Base-by-base conservation (phyloP, 2,797 vertebrate species). In the Zenarchopterus dispar region DNA sequence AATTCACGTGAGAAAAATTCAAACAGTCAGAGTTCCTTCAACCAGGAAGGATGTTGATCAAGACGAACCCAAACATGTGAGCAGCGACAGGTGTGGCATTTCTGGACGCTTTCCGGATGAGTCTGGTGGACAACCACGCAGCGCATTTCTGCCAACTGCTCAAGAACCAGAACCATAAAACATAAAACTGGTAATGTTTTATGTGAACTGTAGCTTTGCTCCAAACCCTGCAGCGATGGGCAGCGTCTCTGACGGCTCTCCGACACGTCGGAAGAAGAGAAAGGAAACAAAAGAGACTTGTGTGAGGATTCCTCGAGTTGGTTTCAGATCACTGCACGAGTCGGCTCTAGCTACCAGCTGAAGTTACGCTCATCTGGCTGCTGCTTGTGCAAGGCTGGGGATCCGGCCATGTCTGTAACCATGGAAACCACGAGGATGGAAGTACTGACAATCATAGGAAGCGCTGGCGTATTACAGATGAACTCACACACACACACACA, bases 391-490 rank as follows among this genome's bases (percentile, higher is more conserved):
- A 3, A 54, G 60, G 75, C 70, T 74, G 6, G 28, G 76, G 59
- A 72, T 82, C 64, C 81, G 80, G 87, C 63, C 59, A 70, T 70
- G 78, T 85, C 87, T 84, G 92, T 93, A 87, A 80, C 89, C 91
- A 93, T 91, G 89, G 91, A 72, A 92, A 93, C 93, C 66, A 58
- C 79, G 68, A 70, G 77, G 86, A 84, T 72, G 58, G 28, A 67
- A 74, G 66, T 49, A 10, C 52, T 52, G 52, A 56, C 45, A 73
- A 46, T 67, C 42, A 62, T 24, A 54, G 71, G 56, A 78, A 78
- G 44, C 17, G 49, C 66, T 62, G 50, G 39, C 42, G 46, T 59
- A 28, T 53, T 44, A 22, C 46, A 42, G 33, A 61, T 47, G 45
- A 48, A 44, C 42, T 28, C 61, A n/a, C 42, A 65, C 8, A 42